A percentile compares a stretch with the other conserved stretches of the same genome.
Conservation (phyloP, 2,113 vertebrate genomes). For the Scartelaos histophorus region DNA sequence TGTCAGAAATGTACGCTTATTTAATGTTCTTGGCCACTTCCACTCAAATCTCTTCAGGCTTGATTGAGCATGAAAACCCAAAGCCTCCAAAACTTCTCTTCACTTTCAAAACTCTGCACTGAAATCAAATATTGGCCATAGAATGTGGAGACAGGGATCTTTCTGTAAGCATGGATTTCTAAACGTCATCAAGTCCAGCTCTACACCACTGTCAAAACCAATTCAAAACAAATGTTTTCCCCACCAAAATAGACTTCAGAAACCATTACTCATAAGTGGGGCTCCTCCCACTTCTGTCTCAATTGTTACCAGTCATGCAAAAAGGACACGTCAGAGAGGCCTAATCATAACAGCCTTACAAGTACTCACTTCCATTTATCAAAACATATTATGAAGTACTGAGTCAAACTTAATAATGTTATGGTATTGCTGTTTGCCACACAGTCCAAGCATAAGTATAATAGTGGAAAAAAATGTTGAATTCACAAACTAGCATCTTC, state of each 20-base stretch:
- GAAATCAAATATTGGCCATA: conserved; percentile 35
- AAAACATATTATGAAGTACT: conserved; percentile 1
- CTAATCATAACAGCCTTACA: conserved; percentile 5
- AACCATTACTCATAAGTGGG: conserved; percentile 57
- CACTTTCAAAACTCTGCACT: conserved; percentile 21
- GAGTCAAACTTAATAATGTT: not conserved
- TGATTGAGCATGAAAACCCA: conserved; percentile 27
- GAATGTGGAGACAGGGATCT: conserved; percentile 36
- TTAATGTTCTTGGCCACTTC: conserved; percentile 28
- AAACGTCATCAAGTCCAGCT: conserved; percentile 33
- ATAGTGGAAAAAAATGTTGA: conserved; percentile 8
- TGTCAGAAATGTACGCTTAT: conserved; percentile 51
- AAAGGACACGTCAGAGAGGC: conserved; percentile 15
- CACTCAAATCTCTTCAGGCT: conserved; percentile 45
- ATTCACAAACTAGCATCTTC: conserved; percentile 10
- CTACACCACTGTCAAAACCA: conserved; percentile 54
- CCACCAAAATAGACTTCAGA: conserved; percentile 57
- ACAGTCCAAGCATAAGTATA: conserved; percentile 2
- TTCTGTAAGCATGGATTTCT: conserved; percentile 45
- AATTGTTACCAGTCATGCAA: conserved; percentile 19
- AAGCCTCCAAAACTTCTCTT: conserved; percentile 35
- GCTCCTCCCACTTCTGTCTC: conserved; percentile 25
- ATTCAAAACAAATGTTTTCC: conserved; percentile 46
- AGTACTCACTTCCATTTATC: conserved; percentile 9
- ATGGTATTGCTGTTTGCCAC: conserved; percentile 1